These are phyloP conservation scores for Nemotelus pantherinus DNA, from an alignment of 2,888 invertebrate genomes.

Conservation along the genomic window DNA sequence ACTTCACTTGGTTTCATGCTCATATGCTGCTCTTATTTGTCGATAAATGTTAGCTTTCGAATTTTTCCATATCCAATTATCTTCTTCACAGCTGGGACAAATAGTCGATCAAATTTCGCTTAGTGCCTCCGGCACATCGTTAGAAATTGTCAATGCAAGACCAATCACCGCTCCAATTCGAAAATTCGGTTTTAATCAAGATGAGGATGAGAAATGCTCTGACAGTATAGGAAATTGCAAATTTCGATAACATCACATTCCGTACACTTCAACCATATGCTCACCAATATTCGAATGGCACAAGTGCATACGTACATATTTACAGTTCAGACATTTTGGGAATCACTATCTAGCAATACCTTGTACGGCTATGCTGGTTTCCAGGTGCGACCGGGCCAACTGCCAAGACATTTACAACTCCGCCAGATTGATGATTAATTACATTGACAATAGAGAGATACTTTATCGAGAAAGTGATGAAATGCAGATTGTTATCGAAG, in stretches of 20 bases:
- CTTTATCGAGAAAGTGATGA: conserved; percentile 37
- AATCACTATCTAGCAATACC: background rate
- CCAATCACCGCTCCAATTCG: conserved; percentile 15
- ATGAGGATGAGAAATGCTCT: conserved; percentile 20
- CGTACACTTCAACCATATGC: background rate
- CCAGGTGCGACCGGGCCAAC: background rate
- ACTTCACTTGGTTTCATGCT: too few species aligned
- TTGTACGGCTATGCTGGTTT: background rate
- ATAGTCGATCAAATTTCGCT: conserved; percentile 43
- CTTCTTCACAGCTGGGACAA: conserved; percentile 38
- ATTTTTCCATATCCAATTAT: conserved; percentile 37
- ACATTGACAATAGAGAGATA: conserved; percentile 39
- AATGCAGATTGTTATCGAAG: conserved; percentile 28
- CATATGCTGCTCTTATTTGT: too few species aligned
- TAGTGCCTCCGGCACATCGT: conserved; percentile 35
- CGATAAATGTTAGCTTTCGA: background rate
- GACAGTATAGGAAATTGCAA: conserved; percentile 44
- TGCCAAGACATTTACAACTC: conserved; percentile 8
- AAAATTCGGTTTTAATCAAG: conserved; percentile 43
- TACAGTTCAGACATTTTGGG: background rate
- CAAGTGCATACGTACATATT: background rate
- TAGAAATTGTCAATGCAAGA: conserved; percentile 40
- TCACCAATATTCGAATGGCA: background rate
- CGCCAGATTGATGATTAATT: conserved; percentile 39
- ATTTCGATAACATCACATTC: conserved; percentile 38